Base-by-base conservation (phyloP, 2,113 vertebrate species). In the Ursus arctos region DNA sequence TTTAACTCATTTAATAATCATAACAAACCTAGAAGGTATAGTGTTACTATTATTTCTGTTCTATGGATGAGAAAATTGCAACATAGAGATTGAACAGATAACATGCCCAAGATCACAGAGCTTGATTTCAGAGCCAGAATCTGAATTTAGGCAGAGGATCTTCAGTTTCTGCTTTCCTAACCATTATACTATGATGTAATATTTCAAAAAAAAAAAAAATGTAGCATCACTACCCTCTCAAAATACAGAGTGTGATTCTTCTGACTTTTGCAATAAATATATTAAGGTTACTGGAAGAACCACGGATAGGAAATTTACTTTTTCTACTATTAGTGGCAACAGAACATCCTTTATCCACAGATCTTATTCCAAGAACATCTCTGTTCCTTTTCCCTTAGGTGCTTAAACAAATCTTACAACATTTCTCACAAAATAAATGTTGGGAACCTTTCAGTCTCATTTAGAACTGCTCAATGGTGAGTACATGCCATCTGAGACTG, bases 271-370 rank as follows among this genome's bases (percentile, higher is more conserved):
- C 12, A 81, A 77, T 31, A 49, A 63, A 86, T 57, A 82, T 10
- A 71, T 8, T 92, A 49, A 67, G 8, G 16, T 85, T 69, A 67
- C 0, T 55, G 5, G 33, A 77, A 88, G 7, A 81, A 61, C 5
- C 33, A 86, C 36, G 57, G 24, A 69, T 55, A 65, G 26, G 9
- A 93, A 72, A 84, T 85, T 31, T 43, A 43, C 22, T 9, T 61
- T 55, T 71, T 87, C 51, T 71, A 59, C 40, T 28, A 43, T 31
- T 33, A 40, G 49, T 81, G 36, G 19, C n/a, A 85, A 61, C 4
- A 97, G 47, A 69, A 55, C 24, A 81, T 36, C 67, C 33, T 81
- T 94, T 28, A 69, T 22, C 26, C 53, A 91, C 79, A 97, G 72
- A 96, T 82, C 26, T 69, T 57, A 69, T 22, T 21, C 24, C 36